phyloP scores from a whole-genome alignment of 2,113 vertebrate genomes.

The Scolopax mira region DNA sequence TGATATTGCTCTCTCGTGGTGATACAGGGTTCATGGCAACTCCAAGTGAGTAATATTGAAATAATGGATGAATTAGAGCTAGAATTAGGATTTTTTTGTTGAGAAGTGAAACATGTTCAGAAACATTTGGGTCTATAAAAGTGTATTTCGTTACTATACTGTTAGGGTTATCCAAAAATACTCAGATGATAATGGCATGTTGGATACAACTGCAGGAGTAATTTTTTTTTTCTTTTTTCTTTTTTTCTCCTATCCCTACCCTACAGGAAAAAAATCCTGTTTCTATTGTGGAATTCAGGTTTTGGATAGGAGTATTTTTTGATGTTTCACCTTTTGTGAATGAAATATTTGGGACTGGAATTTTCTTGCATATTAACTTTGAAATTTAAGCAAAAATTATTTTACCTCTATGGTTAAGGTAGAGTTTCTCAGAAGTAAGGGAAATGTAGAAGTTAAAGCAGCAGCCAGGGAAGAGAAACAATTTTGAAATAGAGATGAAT shows the following conservation, averaged over 20 bases:
- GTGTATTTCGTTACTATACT: background rate
- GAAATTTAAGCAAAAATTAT: background rate
- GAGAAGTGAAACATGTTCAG: background rate
- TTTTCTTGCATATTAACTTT: background rate
- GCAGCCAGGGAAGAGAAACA: background rate
- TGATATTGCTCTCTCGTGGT: background rate
- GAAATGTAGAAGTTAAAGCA: background rate
- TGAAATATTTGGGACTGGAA: background rate
- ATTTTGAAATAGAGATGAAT: background rate
- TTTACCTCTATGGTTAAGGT: background rate
- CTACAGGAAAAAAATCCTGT: background rate
- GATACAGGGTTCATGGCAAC: background rate
- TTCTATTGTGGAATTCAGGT: background rate
- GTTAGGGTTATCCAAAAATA: background rate
- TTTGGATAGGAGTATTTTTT: background rate
- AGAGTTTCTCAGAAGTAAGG: background rate
- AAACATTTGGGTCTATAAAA: background rate
- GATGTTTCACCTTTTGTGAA: background rate
- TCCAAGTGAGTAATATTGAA: background rate
- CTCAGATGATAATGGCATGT: background rate
- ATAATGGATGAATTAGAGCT: background rate
- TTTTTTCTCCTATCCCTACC: background rate
- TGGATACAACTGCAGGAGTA: background rate
- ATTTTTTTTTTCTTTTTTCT: too few relatives aligned
- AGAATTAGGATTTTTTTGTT: background rate